Percentiles rank a stretch among this genome's conserved stretches.
Evolutionary conservation across 2,888 invertebrate genomes (phyloP).

Genomic region (Hololepta plana): DNA sequence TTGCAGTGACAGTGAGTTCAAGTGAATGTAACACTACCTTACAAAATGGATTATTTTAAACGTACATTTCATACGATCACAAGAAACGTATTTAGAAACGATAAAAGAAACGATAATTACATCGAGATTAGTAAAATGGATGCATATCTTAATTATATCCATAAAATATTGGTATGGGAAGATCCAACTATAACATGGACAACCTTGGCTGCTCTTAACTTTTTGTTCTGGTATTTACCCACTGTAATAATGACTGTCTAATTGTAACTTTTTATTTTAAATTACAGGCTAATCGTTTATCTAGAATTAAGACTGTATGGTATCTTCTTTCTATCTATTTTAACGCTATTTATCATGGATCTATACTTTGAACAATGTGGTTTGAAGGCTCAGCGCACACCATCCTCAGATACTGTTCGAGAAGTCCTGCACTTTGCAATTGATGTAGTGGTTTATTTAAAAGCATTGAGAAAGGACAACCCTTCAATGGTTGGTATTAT

Average conservation of each 20-base stretch:
- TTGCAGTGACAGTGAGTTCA: too few relatives aligned
- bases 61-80: too few relatives aligned
- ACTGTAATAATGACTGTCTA: constrained; percentile 4
- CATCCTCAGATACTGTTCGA: constrained; percentile 14
- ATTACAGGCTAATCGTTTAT: constrained; percentile 23
- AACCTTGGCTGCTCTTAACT: constrained; percentile 21
- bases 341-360: constrained; percentile 20
- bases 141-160: constrained; percentile 17
- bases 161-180: constrained; percentile 24
- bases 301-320: constrained; percentile 26
- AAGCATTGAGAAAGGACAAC: constrained; percentile 20
- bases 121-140: constrained; percentile 16
- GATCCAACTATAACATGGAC: constrained; percentile 20
- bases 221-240: constrained; percentile 25
- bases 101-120: too few relatives aligned
- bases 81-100: too few relatives aligned
- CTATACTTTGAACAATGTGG: constrained; percentile 14
- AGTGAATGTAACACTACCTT: too few relatives aligned
- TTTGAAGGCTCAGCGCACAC: constrained; percentile 10
- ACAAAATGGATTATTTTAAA: too few relatives aligned
- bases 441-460: constrained; percentile 14
- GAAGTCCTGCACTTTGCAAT: constrained; percentile 12
- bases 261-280: too few relatives aligned
- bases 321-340: constrained; percentile 21
- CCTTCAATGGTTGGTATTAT: constrained; percentile 21